These are phyloP conservation scores for Carcina quercana DNA, from an alignment of 2,888 invertebrate genomes.

Conservation along the genomic window DNA sequence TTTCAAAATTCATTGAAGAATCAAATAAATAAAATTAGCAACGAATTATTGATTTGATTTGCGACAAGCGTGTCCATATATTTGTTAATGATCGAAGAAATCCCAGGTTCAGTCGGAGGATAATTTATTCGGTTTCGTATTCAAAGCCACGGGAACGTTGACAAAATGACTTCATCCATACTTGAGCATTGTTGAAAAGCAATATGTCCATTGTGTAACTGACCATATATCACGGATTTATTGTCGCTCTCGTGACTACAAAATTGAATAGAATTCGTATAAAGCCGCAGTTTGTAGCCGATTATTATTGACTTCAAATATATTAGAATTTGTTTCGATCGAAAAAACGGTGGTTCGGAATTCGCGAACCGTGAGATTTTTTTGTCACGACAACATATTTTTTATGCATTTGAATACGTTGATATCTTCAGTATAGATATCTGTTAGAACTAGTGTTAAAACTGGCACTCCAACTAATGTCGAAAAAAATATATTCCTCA, in stretches of 20 bases:
- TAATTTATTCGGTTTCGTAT: constrained; percentile 42
- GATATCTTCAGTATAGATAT: too few species aligned
- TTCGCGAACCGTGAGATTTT: constrained; percentile 10
- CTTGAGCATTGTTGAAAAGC: constrained; percentile 35
- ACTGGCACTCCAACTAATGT: too few species aligned
- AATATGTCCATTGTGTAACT: constrained; percentile 26
- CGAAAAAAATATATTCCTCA: too few species aligned
- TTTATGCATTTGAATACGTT: too few species aligned
- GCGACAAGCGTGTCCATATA: too few species aligned
- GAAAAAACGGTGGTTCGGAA: too few species aligned
- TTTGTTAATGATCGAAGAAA: neutral
- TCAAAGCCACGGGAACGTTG: constrained; percentile 22
- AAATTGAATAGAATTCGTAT: constrained; percentile 44
- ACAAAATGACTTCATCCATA: constrained; percentile 47
- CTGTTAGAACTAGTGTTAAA: too few species aligned
- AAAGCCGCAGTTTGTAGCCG: constrained; percentile 22
- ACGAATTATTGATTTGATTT: too few species aligned
- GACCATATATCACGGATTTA: constrained; percentile 40
- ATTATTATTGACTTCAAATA: too few species aligned
- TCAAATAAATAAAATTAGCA: neutral
- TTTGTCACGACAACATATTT: too few species aligned
- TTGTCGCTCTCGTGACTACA: constrained; percentile 25
- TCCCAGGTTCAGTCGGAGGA: constrained; percentile 3
- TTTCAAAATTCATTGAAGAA: too few species aligned
- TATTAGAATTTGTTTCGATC: too few species aligned